These are phyloP conservation scores for Andrena flavipes DNA, from an alignment of 2,888 invertebrate genomes.

Conservation along the genomic window DNA sequence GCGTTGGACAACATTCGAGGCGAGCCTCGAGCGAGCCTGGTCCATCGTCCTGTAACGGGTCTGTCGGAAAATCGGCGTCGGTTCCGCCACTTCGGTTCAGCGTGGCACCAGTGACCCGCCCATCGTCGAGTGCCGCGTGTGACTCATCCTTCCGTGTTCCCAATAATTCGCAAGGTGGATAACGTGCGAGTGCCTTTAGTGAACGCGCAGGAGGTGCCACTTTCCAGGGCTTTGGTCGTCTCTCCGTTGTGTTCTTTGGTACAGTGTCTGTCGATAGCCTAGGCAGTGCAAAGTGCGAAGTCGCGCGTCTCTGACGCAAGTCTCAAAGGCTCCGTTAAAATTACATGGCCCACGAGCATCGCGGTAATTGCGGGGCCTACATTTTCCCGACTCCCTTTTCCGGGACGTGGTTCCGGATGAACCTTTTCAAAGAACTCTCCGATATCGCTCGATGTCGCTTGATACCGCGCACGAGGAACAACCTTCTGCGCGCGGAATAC, in stretches of 20 bases:
- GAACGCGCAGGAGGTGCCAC: too few relatives aligned
- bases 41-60: conserved; percentile 33
- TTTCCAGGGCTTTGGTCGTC: too few relatives aligned
- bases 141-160: neutral
- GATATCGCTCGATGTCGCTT: neutral
- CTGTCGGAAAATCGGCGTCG: conserved; percentile 22
- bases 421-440: neutral
- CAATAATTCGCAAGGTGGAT: neutral
- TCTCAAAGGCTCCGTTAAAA: too few relatives aligned
- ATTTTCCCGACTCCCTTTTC: too few relatives aligned
- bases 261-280: too few relatives aligned
- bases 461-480: conserved; percentile 2
- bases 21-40: conserved; percentile 28
- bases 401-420: too few relatives aligned
- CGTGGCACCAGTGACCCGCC: neutral
- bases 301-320: too few relatives aligned
- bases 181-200: too few relatives aligned
- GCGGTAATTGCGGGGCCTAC: too few relatives aligned
- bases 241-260: too few relatives aligned
- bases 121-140: neutral
- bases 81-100: neutral
- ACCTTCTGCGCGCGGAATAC: neutral
- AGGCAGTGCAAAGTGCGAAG: too few relatives aligned
- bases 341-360: too few relatives aligned
- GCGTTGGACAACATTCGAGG: conserved; percentile 45